Conservation (phyloP, 2,113 vertebrate species). For the Neogobius melanostomus region DNA sequence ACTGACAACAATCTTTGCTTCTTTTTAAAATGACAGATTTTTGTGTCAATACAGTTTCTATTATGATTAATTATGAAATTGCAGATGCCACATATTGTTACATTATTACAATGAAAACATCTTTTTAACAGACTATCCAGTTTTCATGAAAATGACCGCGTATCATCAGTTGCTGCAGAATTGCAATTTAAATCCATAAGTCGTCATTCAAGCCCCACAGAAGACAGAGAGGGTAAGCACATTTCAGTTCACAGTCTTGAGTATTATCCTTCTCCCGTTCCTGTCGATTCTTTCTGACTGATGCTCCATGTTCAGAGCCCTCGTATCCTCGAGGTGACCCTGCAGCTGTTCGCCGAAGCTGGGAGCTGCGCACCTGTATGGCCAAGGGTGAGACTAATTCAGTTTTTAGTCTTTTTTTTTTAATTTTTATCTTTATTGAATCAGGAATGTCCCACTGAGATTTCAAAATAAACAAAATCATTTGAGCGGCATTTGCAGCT, state of each 20-base stretch:
- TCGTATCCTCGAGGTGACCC: constrained; percentile 89
- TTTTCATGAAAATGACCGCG: constrained; percentile 91
- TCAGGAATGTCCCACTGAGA: no score
- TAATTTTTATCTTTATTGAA: no score
- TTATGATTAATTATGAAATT: no score
- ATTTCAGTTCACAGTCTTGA: background rate
- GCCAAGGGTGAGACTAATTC: constrained; percentile 81
- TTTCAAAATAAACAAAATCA: background rate
- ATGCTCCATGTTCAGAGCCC: constrained; percentile 78
- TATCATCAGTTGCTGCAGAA: constrained; percentile 91
- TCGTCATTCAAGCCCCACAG: constrained; percentile 96
- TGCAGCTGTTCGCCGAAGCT: constrained; percentile 82
- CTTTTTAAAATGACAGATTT: constrained; percentile 7
- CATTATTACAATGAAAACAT: background rate
- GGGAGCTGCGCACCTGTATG: constrained; percentile 95
- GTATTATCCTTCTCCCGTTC: no score
- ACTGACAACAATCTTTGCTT: constrained; percentile 2
- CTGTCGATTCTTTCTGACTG: background rate
- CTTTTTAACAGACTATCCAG: constrained; percentile 83
- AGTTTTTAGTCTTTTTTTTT: no score
- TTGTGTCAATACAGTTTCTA: no score
- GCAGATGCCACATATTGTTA: background rate
- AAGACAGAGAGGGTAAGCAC: constrained; percentile 89
- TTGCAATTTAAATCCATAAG: constrained; percentile 94
- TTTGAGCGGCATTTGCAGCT: background rate